A percentile compares a stretch with the other conserved stretches of the same genome.
phyloP scores from a whole-genome alignment of 2,888 invertebrate species.

The Chymomyza caudatula region DNA sequence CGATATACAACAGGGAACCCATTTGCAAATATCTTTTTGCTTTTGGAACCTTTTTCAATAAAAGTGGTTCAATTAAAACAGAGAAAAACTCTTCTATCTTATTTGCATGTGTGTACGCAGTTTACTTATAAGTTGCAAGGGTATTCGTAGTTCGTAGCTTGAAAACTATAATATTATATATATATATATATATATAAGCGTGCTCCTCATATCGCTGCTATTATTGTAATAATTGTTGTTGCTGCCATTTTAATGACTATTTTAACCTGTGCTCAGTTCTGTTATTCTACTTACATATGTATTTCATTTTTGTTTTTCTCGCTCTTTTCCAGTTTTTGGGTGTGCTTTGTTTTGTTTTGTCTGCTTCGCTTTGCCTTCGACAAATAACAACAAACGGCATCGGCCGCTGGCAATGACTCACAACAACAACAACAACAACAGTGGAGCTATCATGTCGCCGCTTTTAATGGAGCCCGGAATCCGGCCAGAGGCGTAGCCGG shows the following conservation, averaged over 20 bases:
- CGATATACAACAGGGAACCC: no score
- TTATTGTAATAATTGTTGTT: not conserved
- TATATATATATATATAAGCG: no score
- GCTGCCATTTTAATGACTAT: not conserved
- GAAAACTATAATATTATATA: not conserved
- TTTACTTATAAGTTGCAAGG: no score
- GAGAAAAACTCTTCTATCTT: no score
- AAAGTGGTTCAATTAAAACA: no score
- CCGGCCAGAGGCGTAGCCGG: slow-evolving; percentile 35
- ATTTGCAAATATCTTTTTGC: no score
- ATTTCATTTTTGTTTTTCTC: not conserved
- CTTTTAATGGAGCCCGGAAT: slow-evolving; percentile 9
- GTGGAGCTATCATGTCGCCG: slow-evolving; percentile 18
- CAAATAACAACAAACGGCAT: not conserved
- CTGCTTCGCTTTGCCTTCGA: not conserved
- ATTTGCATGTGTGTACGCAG: no score
- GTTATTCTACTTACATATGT: not conserved
- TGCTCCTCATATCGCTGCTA: not conserved
- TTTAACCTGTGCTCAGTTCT: not conserved
- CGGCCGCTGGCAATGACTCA: slow-evolving; percentile 12
- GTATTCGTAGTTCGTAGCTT: not conserved
- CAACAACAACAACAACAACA: slow-evolving; percentile 22
- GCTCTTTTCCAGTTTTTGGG: slow-evolving; percentile 1
- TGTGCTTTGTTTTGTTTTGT: slow-evolving; percentile 4
- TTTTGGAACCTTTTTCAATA: no score